Evolutionary conservation across 2,888 invertebrate species (phyloP).

Genomic region (Acrobasis consociella): DNA sequence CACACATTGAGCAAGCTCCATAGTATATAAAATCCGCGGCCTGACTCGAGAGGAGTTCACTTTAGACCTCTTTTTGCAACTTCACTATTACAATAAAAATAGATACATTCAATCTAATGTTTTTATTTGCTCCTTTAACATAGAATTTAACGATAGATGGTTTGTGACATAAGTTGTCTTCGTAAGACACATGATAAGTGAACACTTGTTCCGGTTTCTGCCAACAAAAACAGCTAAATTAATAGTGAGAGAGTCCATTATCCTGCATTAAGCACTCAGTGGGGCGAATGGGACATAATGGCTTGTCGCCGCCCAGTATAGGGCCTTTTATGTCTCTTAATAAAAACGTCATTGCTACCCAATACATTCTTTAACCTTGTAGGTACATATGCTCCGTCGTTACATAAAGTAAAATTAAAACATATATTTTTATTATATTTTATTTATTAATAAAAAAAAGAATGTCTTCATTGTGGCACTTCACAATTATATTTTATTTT

Average conservation of each 20-base stretch:
- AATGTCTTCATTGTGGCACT: too few relatives aligned
- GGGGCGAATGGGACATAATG: conserved; percentile 66
- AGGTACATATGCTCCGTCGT: conserved; percentile 29
- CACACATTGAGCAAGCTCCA: too few relatives aligned
- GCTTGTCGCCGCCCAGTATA: conserved; percentile 50
- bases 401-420: neutral
- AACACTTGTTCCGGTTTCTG: conserved; percentile 55
- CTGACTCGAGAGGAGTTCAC: too few relatives aligned
- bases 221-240: conserved; percentile 66
- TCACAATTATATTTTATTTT: too few relatives aligned
- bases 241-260: conserved; percentile 75
- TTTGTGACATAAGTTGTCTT: conserved; percentile 20
- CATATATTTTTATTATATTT: too few relatives aligned
- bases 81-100: too few relatives aligned
- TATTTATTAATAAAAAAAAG: too few relatives aligned
- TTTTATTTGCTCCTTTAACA: neutral
- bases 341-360: conserved; percentile 62
- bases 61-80: too few relatives aligned
- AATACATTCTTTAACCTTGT: conserved; percentile 45
- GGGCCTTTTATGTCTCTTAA: conserved; percentile 61
- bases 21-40: too few relatives aligned
- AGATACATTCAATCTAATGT: too few relatives aligned
- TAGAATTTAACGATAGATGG: neutral
- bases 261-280: conserved; percentile 75
- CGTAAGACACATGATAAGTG: conserved; percentile 36